Evolutionary conservation across 1,140 invertebrate species (phyloP), one percentile per base, ranked within the genome.

Genomic region (Forficula auricularia): DNA sequence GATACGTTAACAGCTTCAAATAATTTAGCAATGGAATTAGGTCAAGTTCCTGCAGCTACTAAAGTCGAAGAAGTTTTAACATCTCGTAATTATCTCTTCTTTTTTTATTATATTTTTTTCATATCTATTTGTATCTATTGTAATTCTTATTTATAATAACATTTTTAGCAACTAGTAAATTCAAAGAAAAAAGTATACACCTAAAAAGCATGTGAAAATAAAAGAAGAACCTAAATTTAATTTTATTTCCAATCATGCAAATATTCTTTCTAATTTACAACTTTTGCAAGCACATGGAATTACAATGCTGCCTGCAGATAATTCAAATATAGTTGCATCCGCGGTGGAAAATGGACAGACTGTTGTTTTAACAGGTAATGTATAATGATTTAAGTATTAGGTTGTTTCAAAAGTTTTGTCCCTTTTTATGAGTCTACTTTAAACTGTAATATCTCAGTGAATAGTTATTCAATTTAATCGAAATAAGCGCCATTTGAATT

Each of bases 291-390:
- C 73, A 46, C 80, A 87, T 57, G 82, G 82, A 30, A 84, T 86
- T 36, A 78, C 75, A 18, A 79, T 83, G 70, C 70, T 85, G 48
- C 75, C 79, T 30, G 68, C 71, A 45, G 74, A 82, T 58, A 75
- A 79, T 42, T 67, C 69, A 6, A 77, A 77, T 22, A 72, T 79
- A 31, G 71, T 87, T 19, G 75, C 74, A 40, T 79, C 78, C 40
- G 81, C 81, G 9, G 67, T 87, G 51, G 78, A 83, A 64, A 81
- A 72, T 62, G 82, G 83, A 1, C 72, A 82, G 56, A 78, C 77
- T 34, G 70, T 86, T 14, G 70, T 81, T 40, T 61, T 86, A 36
- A 85, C 82, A 50, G 77, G 77, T 79, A 57, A 47, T 19, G 36
- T n/a, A n/a, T n/a, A n/a, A n/a, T n/a, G n/a, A n/a, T n/a, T n/a